Conservation (phyloP, 1,140 invertebrate genomes). For the Brachionus koreanus region DNA sequence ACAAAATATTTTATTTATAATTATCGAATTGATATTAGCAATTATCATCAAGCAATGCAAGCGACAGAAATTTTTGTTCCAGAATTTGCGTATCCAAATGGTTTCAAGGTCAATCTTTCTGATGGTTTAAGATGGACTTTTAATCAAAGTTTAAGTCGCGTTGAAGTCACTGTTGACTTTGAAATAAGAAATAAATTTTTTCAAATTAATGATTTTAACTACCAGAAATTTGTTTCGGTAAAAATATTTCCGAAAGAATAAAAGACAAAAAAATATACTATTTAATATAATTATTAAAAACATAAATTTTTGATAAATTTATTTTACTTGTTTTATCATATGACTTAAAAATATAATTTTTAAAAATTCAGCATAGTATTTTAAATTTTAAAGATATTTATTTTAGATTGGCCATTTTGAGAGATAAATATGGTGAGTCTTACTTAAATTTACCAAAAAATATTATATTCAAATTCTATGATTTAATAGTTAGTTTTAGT, state of each 20-base stretch:
- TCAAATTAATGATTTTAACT: background rate
- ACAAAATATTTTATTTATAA: slow-evolving; percentile 44
- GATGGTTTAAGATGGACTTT: background rate
- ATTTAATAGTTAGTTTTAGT: slow-evolving; percentile 77
- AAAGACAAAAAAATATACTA: background rate
- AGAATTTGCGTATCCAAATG: slow-evolving; percentile 47
- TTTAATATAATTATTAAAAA: background rate
- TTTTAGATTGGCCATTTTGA: background rate
- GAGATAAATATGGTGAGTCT: slow-evolving; percentile 17
- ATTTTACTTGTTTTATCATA: background rate
- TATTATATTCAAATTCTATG: background rate
- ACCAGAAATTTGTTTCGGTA: background rate
- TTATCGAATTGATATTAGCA: slow-evolving; percentile 27
- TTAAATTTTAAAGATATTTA: background rate
- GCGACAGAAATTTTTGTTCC: slow-evolving; percentile 48
- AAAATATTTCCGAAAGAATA: background rate
- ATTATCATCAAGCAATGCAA: slow-evolving; percentile 15
- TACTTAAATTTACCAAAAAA: background rate
- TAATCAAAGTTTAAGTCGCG: background rate
- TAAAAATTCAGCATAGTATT: background rate
- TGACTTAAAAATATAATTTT: background rate
- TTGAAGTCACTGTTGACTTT: background rate
- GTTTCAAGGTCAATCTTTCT: slow-evolving; percentile 44
- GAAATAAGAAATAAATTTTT: background rate
- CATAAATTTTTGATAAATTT: slow-evolving; percentile 28